Percentiles rank a stretch among this genome's conserved stretches.
These are phyloP conservation scores for Therioaphis trifolii DNA, from an alignment of 2,888 invertebrate genomes.

Conservation along the genomic window DNA sequence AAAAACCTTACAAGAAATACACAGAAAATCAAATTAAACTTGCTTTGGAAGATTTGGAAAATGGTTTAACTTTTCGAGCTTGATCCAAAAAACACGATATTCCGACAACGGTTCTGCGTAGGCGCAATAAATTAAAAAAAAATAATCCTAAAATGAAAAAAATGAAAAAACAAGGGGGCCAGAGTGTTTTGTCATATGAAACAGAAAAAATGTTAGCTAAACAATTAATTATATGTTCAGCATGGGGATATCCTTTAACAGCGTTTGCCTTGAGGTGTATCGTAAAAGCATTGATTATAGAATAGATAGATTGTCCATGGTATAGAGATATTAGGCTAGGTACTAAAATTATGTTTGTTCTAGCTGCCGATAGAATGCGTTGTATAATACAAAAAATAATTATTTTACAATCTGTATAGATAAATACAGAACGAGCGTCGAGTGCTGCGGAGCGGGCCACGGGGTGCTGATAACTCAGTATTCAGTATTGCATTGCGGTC, in stretches of 20 bases:
- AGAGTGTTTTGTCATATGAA: not conserved
- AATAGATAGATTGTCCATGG: too few relatives aligned
- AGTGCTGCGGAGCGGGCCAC: too few relatives aligned
- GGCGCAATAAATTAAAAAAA: slow-evolving; percentile 6
- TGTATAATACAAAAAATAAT: too few relatives aligned
- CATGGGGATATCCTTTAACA: not conserved
- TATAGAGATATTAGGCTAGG: too few relatives aligned
- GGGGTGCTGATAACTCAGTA: too few relatives aligned
- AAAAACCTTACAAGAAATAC: not conserved
- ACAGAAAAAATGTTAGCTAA: not conserved
- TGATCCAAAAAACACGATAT: not conserved
- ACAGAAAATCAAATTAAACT: slow-evolving; percentile 6
- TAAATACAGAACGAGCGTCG: too few relatives aligned
- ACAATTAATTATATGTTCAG: not conserved
- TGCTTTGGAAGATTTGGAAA: not conserved
- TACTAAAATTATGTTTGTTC: too few relatives aligned
- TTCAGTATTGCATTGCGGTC: too few relatives aligned
- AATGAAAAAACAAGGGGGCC: slow-evolving; percentile 7
- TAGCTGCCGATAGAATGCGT: too few relatives aligned
- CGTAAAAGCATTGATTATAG: too few relatives aligned
- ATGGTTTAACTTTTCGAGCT: not conserved
- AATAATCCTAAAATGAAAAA: not conserved
- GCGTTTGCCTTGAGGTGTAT: slow-evolving; percentile 60
- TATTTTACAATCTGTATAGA: too few relatives aligned
- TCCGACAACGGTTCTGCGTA: not conserved